phyloP scores from a whole-genome alignment of 1,140 invertebrate genomes.

The Hylaeus volcanicus region DNA sequence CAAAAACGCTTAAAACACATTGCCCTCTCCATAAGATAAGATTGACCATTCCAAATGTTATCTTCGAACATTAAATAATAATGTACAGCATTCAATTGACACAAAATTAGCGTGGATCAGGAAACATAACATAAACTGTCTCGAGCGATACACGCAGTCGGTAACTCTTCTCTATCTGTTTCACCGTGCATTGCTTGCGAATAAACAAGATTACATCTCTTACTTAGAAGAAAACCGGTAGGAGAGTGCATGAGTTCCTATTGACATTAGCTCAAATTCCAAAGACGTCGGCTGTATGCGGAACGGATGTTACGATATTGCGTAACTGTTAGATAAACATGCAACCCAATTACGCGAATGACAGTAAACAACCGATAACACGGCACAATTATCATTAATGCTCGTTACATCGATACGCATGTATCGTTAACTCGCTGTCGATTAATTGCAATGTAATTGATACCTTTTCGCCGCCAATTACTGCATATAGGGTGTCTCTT shows the following conservation, averaged over 20 bases:
- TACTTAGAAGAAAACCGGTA: not conserved
- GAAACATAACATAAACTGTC: too few species aligned
- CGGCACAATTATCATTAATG: conserved; percentile 1
- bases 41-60: too few species aligned
- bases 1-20: too few species aligned
- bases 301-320: conserved; percentile 34
- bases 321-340: not conserved
- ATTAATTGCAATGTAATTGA: not conserved
- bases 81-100: too few species aligned
- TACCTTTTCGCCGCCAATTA: not conserved
- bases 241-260: not conserved
- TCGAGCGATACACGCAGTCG: too few species aligned
- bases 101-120: too few species aligned
- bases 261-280: conserved; percentile 14
- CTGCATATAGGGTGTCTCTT: too few species aligned
- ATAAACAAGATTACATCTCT: too few species aligned
- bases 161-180: too few species aligned
- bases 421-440: not conserved
- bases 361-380: conserved; percentile 15
- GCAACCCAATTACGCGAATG: conserved; percentile 17
- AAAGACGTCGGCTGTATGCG: conserved; percentile 3
- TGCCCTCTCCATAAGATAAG: too few species aligned
- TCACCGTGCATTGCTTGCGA: too few species aligned
- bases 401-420: not conserved
- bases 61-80: too few species aligned